phyloP scores from a whole-genome alignment of 2,797 vertebrate genomes.

The Esox masquinongy region DNA sequence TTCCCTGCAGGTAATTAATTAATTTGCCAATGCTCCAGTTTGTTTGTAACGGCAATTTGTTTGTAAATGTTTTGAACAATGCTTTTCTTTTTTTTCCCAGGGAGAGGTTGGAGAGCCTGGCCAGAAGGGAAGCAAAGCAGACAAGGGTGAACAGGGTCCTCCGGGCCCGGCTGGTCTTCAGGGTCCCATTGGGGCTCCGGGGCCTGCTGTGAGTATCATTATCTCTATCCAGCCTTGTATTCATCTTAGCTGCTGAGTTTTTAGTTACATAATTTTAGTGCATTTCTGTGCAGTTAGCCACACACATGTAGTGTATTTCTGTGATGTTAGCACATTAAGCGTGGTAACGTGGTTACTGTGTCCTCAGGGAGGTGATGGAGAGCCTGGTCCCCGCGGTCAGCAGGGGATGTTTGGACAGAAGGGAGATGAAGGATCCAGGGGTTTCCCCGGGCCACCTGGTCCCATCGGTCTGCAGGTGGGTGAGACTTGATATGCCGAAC shows the following conservation, averaged over 20 bases:
- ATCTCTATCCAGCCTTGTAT: not conserved
- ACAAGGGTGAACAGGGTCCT: conserved; percentile 99
- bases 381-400: conserved; percentile 94
- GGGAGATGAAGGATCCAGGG: conserved; percentile 94
- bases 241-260: not conserved
- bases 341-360: not conserved
- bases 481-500: not conserved
- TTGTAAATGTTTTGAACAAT: not conserved
- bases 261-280: not conserved
- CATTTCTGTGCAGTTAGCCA: not conserved
- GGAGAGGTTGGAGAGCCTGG: conserved; percentile 97
- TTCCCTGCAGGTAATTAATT: conserved; percentile 13
- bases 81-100: conserved; percentile 64
- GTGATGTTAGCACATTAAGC: not conserved
- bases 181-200: conserved; percentile 94
- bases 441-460: conserved; percentile 95
- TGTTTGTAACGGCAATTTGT: conserved; percentile 2
- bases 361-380: conserved; percentile 91
- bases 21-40: not conserved
- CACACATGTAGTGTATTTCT: not conserved
- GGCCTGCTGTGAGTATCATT: conserved; percentile 88
- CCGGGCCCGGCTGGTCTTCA: conserved; percentile 94
- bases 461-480: conserved; percentile 96
- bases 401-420: conserved; percentile 99
- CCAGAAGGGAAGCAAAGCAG: conserved; percentile 97